Evolutionary conservation across 2,888 invertebrate species (phyloP), one percentile per base, ranked within the genome.

Genomic region (Mylabris sibirica): DNA sequence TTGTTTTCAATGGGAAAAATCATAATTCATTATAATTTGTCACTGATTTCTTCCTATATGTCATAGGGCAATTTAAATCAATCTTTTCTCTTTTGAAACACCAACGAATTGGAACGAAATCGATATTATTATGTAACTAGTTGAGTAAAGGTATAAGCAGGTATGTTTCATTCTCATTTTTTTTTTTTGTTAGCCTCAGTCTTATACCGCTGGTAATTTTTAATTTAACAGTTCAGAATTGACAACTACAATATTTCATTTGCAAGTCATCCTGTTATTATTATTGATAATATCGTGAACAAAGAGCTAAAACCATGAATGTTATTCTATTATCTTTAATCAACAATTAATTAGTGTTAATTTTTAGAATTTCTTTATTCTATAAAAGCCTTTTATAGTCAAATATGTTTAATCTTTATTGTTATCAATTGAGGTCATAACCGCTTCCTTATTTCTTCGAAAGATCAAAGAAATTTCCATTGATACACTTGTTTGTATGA

Each of bases 11-110:
- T 44, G 4, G 44, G n/a, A 17, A 44, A 44, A 17, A 6, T 14
- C 30, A 30, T 30, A 14, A 60, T 35, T 60, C 30, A 60, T 60
- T 35, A 3, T 26, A 60, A 60, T 60, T 60, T 60, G 60, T 60
- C 60, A 60, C 14, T 30, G 59, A 20, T 59, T 22, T 3, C 12
- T 44, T n/a, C 17, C 3, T 44, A 8, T n/a, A n/a, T 17, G n/a
- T 44, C 6, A 17, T 5, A 44, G 17, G 17, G 5, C 17, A 17
- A 6, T n/a, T 44, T 4, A 17, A 44, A 44, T 44, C n/a, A 44
- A 44, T n/a, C 17, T 44, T 44, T 44, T 17, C 44, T 44, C n/a
- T 44, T 44, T 44, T 44, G 17, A 44, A 44, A 17, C n/a, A 44
- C n/a, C 44, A 44, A 17, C 44, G n/a, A 44, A n/a, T 44, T 8